A percentile compares a stretch with the other conserved stretches of the same genome.
Conservation (phyloP, 30 jellyfish, hydroid and myxozoan genomes). For the Cassiopea xamachana region DNA sequence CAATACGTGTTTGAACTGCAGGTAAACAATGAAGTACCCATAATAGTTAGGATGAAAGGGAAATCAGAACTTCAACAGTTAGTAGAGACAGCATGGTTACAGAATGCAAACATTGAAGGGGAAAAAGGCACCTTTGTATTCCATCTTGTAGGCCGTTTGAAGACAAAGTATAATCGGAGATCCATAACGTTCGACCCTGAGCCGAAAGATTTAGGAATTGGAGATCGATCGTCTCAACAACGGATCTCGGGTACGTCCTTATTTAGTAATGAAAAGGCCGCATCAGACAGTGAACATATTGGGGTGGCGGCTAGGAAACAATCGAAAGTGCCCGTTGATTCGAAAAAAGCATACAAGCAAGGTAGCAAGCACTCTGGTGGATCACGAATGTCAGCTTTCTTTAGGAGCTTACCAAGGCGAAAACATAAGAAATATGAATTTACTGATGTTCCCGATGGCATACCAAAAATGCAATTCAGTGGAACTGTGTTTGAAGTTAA, state of each 20-base stretch:
- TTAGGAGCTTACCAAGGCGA: slow-evolving; percentile 69
- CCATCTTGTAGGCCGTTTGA: slow-evolving; percentile 14
- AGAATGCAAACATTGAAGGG: slow-evolving; percentile 52
- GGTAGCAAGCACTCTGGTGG: slow-evolving; percentile 51
- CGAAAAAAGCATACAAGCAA: slow-evolving; percentile 24
- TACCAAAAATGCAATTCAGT: slow-evolving; percentile 83
- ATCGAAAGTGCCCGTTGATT: slow-evolving; percentile 21
- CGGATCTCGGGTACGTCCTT: background rate
- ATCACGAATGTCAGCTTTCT: slow-evolving; percentile 71
- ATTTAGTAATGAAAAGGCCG: background rate
- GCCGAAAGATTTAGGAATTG: slow-evolving; percentile 10
- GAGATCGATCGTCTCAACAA: background rate
- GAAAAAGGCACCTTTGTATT: slow-evolving; percentile 31
- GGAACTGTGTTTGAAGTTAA: slow-evolving; percentile 63
- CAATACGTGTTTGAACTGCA: slow-evolving; percentile 8
- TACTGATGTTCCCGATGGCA: slow-evolving; percentile 64
- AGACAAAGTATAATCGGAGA: slow-evolving; percentile 31
- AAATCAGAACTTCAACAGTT: slow-evolving; percentile 1
- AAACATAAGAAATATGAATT: slow-evolving; percentile 57
- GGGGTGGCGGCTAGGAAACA: slow-evolving; percentile 12
- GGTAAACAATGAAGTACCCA: background rate
- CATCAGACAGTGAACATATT: slow-evolving; percentile 57
- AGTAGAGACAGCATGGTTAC: slow-evolving; percentile 49
- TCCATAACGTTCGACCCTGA: slow-evolving; percentile 39
- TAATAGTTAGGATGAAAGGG: slow-evolving; percentile 14